Conservation (phyloP, 2,797 vertebrate species). For the Helicolenus hilgendorfi region DNA sequence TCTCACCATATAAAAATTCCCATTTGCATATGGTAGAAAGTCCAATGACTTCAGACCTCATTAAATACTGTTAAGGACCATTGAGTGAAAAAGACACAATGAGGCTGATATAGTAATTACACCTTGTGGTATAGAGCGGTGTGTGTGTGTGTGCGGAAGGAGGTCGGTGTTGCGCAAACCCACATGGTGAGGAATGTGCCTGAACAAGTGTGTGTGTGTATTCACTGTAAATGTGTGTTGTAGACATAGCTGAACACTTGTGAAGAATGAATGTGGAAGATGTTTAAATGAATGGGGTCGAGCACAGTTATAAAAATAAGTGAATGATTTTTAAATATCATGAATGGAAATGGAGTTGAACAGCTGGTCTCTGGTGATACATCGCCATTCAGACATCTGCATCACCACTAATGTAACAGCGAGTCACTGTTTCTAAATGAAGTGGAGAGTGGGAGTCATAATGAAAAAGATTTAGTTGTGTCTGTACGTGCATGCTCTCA, state of each 20-base stretch:
- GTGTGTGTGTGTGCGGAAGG: background rate
- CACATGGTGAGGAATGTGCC: background rate
- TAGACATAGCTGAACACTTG: slow-evolving; percentile 11
- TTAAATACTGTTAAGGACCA: slow-evolving; percentile 42
- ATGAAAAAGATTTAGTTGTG: slow-evolving; percentile 20
- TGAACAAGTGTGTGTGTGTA: slow-evolving; percentile 5
- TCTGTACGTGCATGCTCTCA: background rate
- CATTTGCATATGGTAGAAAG: slow-evolving; percentile 51
- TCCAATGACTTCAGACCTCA: slow-evolving; percentile 53
- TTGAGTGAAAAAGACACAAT: slow-evolving; percentile 26
- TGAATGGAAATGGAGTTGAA: slow-evolving; percentile 1
- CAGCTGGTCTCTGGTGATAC: slow-evolving; percentile 44
- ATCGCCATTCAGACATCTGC: slow-evolving; percentile 19
- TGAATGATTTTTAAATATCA: slow-evolving; percentile 25
- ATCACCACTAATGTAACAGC: background rate
- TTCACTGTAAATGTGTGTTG: background rate
- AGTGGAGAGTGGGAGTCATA: slow-evolving; percentile 14
- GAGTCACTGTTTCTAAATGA: slow-evolving; percentile 20
- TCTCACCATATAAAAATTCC: slow-evolving; percentile 58
- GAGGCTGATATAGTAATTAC: slow-evolving; percentile 3
- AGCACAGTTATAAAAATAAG: slow-evolving; percentile 31
- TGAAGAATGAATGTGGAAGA: slow-evolving; percentile 36
- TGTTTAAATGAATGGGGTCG: slow-evolving; percentile 36
- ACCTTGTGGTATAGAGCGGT: background rate
- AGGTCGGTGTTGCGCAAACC: background rate